Percentiles rank a stretch among this genome's conserved stretches.
Evolutionary conservation across 2,113 vertebrate species (phyloP).

Genomic region (Collichthys lucidus): DNA sequence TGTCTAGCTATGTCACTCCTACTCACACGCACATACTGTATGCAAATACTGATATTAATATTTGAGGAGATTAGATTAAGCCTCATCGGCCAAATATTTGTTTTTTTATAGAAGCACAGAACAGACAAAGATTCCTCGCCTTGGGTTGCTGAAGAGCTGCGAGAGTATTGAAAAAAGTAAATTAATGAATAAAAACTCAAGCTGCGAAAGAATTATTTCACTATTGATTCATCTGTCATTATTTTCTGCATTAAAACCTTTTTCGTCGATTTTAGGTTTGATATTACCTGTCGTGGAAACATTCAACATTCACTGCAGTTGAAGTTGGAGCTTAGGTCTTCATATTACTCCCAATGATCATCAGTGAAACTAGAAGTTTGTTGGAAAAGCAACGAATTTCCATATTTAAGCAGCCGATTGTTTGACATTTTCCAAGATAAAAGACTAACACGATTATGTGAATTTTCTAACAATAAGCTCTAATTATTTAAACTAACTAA

Average conservation of each 20-base stretch:
- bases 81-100: not conserved
- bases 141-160: not conserved
- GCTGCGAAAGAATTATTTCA: not conserved
- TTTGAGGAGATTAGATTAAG: constrained; percentile 1
- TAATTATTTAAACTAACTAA: not conserved
- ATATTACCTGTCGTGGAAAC: not conserved
- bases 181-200: not conserved
- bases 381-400: too few relatives aligned
- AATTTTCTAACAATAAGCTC: not conserved
- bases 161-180: not conserved
- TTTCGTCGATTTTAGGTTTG: not conserved
- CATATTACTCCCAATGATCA: not conserved
- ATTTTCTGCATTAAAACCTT: not conserved
- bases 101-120: not conserved
- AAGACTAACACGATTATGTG: not conserved
- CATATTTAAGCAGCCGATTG: not conserved
- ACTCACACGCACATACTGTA: not conserved
- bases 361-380: not conserved
- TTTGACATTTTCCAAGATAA: not conserved
- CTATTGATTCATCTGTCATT: not conserved
- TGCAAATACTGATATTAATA: constrained; percentile 6
- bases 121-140: not conserved
- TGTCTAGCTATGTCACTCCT: not conserved
- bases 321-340: not conserved
- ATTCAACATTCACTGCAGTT: not conserved